phyloP scores from a whole-genome alignment of 2,797 vertebrate species.

The Siniperca scherzeri region DNA sequence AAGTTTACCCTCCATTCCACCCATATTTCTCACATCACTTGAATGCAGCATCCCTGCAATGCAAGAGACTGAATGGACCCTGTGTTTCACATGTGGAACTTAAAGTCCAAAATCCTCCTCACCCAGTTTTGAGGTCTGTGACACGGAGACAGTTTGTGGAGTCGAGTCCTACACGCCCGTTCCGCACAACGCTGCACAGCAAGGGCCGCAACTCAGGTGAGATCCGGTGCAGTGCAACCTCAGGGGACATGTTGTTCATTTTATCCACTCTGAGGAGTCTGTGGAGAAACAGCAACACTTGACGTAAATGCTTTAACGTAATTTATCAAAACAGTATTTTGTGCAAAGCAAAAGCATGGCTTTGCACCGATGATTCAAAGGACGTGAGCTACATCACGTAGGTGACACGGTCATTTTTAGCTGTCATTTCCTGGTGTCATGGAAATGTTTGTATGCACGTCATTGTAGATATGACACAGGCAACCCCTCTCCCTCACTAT shows the following conservation, averaged over 20 bases:
- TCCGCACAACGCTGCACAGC: conserved; percentile 94
- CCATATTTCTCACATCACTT: not conserved
- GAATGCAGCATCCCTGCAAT: not conserved
- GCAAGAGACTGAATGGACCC: not conserved
- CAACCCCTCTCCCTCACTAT: not conserved
- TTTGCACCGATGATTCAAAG: not conserved
- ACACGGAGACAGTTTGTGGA: conserved; percentile 96
- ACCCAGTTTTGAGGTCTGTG: conserved; percentile 98
- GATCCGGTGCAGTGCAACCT: conserved; percentile 95
- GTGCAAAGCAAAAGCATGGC: rapidly evolving
- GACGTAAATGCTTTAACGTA: not conserved
- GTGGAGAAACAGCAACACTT: not conserved
- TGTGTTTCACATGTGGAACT: no score
- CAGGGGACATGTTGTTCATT: conserved; percentile 94
- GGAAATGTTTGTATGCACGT: not conserved
- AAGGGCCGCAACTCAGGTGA: conserved; percentile 93
- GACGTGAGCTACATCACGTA: not conserved
- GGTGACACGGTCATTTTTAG: not conserved
- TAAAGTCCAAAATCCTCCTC: conserved; percentile 59
- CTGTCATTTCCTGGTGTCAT: conserved; percentile 15
- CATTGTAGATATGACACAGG: not conserved
- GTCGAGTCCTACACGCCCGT: conserved; percentile 96
- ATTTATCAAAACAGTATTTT: not conserved
- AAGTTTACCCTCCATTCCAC: not conserved
- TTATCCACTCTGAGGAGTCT: conserved; percentile 48